A percentile compares a stretch with the other conserved stretches of the same genome.
Conservation (phyloP, 2,888 invertebrate genomes). For the Sphaerophoria taeniata region DNA sequence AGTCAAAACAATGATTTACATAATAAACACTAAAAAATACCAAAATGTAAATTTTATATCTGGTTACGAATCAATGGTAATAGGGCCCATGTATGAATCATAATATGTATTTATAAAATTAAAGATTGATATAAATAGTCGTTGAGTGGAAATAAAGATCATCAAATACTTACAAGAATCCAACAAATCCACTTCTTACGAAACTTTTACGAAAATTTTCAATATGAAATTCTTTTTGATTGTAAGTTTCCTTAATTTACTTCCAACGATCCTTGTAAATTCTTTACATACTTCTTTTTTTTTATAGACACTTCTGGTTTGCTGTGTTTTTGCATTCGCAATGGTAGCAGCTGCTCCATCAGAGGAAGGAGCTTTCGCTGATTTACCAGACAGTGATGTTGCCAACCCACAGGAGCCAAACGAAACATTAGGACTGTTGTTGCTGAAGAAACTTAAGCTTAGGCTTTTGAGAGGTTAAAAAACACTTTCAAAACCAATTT, state of each 20-base stretch:
- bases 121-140: neutral
- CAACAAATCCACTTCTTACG: neutral
- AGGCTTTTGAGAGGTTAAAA: neutral
- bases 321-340: neutral
- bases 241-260: too few relatives aligned
- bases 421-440: slow-evolving; percentile 7
- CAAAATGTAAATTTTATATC: neutral
- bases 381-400: slow-evolving; percentile 16
- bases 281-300: neutral
- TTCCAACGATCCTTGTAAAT: too few relatives aligned
- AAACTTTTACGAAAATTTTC: neutral
- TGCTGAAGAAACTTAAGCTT: slow-evolving; percentile 24
- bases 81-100: neutral
- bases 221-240: slow-evolving; percentile 21
- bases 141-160: neutral
- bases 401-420: slow-evolving; percentile 20
- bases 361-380: neutral
- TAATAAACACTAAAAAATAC: too few relatives aligned
- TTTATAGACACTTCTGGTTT: slow-evolving; percentile 17
- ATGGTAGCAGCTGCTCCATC: neutral
- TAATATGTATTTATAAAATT: neutral
- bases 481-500: neutral
- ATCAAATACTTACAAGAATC: neutral
- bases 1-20: too few relatives aligned
- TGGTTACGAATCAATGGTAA: neutral